Base-by-base conservation (phyloP, 2,888 invertebrate genomes). In the Acleris sparsana region DNA sequence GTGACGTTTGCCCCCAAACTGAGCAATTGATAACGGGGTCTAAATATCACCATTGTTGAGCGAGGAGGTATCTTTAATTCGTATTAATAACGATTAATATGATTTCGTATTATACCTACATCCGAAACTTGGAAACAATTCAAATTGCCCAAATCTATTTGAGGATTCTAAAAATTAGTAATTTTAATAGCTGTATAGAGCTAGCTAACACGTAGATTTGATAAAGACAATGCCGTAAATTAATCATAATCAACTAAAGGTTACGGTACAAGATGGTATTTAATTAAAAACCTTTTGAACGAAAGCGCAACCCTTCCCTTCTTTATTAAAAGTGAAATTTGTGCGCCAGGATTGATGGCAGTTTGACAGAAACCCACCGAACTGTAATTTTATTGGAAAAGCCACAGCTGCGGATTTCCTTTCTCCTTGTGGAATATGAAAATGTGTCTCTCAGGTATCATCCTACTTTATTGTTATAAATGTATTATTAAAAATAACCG, bases 301-400 rank as follows among this genome's bases (percentile, higher is more conserved):
- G 55, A 60, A 56, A 43, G 60, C 55, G 55, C 55, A 65, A 65
- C 65, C 65, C 65, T 60, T 39, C 61, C 63, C 48, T 64, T 55
- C 60, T 56, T 49, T 65, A 60, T 65, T 60, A 65, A 48, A 65
- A 65, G 55, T 65, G 53, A 60, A 60, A 65, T 60, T 65, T 60
- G 65, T 60, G 33, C 55, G 51, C 55, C 44, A 55, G 44, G 68
- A 64, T 56, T 68, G 68, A 68, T 68, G 64, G 57, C 46, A 61
- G 59, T 64, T 64, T 68, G 68, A 68, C 68, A 57, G 64, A 60
- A 64, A 61, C 59, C 60, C 68, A 68, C 61, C 68, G 64, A 65
- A 64, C 60, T 59, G 64, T 61, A 68, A 64, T 68, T 60, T 64
- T 64, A 56, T 64, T 60, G 59, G 53, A 66, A 39, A 46, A 57